Percentiles rank a stretch among this genome's conserved stretches.
Evolutionary conservation across 1,140 invertebrate genomes (phyloP).

Genomic region (Calephelis nemesis): DNA sequence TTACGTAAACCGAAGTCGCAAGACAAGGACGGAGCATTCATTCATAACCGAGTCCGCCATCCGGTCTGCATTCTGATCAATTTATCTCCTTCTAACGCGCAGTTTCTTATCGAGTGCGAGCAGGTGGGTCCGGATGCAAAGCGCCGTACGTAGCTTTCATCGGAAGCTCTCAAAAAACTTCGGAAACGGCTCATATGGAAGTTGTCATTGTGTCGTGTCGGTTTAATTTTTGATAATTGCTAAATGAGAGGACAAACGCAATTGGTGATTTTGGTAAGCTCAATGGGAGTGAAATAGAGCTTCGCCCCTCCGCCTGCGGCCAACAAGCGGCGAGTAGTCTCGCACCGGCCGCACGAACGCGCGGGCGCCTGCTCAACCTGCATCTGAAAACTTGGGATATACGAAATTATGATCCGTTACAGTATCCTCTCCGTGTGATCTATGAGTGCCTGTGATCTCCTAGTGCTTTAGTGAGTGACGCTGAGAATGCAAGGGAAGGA

Average conservation of each 20-base stretch:
- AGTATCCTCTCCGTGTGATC: slow-evolving; percentile 46
- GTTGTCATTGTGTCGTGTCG: slow-evolving; percentile 22
- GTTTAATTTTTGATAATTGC: slow-evolving; percentile 20
- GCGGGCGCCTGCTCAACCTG: slow-evolving; percentile 57
- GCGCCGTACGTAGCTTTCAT: slow-evolving; percentile 55
- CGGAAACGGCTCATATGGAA: slow-evolving; percentile 32
- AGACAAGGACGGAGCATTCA: slow-evolving; percentile 67
- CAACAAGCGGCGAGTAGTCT: slow-evolving; percentile 67
- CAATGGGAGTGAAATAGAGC: slow-evolving; percentile 60
- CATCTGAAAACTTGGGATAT: slow-evolving; percentile 44
- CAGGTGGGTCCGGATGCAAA: slow-evolving; percentile 70
- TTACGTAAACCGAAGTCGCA: slow-evolving; percentile 38
- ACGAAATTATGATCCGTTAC: slow-evolving; percentile 57
- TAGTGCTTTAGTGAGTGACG: slow-evolving; percentile 74
- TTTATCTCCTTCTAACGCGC: slow-evolving; percentile 75
- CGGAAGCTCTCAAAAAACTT: slow-evolving; percentile 67
- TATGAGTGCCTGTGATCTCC: slow-evolving; percentile 65
- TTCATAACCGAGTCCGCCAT: slow-evolving; percentile 77
- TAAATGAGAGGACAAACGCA: slow-evolving; percentile 63
- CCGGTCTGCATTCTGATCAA: slow-evolving; percentile 68
- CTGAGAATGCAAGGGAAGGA: slow-evolving; percentile 62
- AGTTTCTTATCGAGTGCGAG: slow-evolving; percentile 64
- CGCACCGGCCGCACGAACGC: slow-evolving; percentile 63
- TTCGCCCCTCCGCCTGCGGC: slow-evolving; percentile 73
- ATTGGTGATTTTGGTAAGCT: slow-evolving; percentile 76